Base-by-base conservation (phyloP, 2,797 vertebrate genomes). In the Poeciliopsis paucimaculata region DNA sequence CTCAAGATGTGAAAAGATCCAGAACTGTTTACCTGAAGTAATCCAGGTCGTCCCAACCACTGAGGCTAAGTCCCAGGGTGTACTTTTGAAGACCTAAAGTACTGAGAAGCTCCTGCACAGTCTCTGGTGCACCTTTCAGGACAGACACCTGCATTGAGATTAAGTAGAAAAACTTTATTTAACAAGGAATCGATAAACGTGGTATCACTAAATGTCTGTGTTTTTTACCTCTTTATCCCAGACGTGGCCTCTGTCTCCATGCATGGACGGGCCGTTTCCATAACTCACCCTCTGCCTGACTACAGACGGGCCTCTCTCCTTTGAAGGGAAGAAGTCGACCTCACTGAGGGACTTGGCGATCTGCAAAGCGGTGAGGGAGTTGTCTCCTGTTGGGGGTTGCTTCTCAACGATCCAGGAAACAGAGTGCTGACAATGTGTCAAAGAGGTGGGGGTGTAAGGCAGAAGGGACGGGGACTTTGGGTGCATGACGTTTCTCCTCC, bases 301-400 rank as follows among this genome's bases (percentile, higher is more conserved):
- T 26, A 81, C 80, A 74, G 82, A 82, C 2, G 78, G 89, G 46
- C 77, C 74, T 87, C 78, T 89, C 72, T 90, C 91, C 76, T 90
- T 86, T 45, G 82, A 70, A 72, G 95, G 95, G 84, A 93, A 94
- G 83, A 96, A 96, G 89, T 96, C 95, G 3, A 96, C 94, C 84
- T 96, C 96, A 16, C 96, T 96, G 79, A 96, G 94, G 13, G 96
- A 96, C 87, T 96, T 96, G 76, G 96, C 96, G 1, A 96, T 96
- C 72, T 96, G 96, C 85, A 96, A 88, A 80, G 96, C 96, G 41
- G 96, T 96, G 76, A 96, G 95, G 20, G 96, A 96, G 92, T 96
- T 93, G 92, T 96, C 96, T 57, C 96, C 96, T 31, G 80, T 87
- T 7, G 89, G 80, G 0, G 73, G 82, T 39, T 92, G 93, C 64